These are phyloP conservation scores for Sebastes paucispinis DNA, from an alignment of 2,797 vertebrate genomes.

Conservation along the genomic window DNA sequence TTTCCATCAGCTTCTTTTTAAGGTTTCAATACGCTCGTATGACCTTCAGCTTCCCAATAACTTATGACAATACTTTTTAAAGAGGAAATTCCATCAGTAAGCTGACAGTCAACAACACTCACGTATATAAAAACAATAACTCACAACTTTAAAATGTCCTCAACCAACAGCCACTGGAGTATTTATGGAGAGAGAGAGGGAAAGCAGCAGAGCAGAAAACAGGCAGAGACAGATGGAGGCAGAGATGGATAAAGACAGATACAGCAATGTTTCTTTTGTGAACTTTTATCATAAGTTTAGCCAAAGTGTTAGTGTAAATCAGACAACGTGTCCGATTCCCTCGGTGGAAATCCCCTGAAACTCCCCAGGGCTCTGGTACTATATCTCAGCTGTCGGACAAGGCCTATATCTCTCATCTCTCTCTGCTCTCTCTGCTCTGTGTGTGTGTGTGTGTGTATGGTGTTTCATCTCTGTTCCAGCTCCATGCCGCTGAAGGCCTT, in stretches of 20 bases:
- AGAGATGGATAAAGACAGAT: slow-evolving; percentile 64
- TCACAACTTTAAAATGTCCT: slow-evolving; percentile 1
- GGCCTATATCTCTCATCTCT: slow-evolving; percentile 66
- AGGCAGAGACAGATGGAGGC: slow-evolving; percentile 51
- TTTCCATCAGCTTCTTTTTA: neutral
- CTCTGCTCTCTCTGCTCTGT: slow-evolving; percentile 15
- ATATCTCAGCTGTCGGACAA: slow-evolving; percentile 76
- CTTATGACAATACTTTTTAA: neutral
- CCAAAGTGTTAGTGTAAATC: slow-evolving; percentile 82
- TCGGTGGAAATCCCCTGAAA: slow-evolving; percentile 81
- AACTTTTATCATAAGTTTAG: slow-evolving; percentile 80
- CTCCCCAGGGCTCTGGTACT: slow-evolving; percentile 74
- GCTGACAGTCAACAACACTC: neutral
- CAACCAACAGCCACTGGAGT: neutral
- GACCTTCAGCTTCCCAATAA: neutral
- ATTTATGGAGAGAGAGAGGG: slow-evolving; percentile 26
- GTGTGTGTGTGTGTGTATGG: slow-evolving; percentile 23
- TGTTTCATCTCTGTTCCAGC: slow-evolving; percentile 47
- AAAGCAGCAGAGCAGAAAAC: slow-evolving; percentile 27
- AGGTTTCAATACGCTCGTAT: neutral
- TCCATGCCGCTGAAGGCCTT: slow-evolving; percentile 47
- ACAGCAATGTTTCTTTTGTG: slow-evolving; percentile 68
- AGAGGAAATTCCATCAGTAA: neutral
- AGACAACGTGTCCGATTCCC: slow-evolving; percentile 75
- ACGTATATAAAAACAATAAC: slow-evolving; percentile 4